These are phyloP conservation scores for Oryzias dopingdopingensis DNA, from an alignment of 2,797 vertebrate species.

Conservation along the genomic window DNA sequence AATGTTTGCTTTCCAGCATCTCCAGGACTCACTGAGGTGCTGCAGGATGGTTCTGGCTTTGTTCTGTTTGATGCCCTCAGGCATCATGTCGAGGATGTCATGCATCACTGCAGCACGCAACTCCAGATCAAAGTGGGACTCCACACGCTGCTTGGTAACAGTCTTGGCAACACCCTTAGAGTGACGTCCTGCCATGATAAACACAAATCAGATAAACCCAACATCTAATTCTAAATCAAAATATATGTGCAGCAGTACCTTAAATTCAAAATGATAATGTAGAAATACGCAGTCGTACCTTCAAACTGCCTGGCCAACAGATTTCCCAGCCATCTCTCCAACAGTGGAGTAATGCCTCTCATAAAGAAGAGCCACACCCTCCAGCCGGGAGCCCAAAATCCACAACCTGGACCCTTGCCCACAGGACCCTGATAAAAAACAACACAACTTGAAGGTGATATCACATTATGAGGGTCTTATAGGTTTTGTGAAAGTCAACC, in stretches of 20 bases:
- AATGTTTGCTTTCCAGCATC: constrained; percentile 99
- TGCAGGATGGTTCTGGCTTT: constrained; percentile 98
- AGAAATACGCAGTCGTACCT: constrained; percentile 69
- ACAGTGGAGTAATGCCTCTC: constrained; percentile 95
- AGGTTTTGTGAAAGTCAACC: not conserved
- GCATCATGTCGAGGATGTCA: constrained; percentile 99
- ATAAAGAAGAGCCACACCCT: constrained; percentile 99
- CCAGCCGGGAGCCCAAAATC: constrained; percentile 99
- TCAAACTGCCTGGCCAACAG: constrained; percentile 98
- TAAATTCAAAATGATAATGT: not conserved
- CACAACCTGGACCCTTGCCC: constrained; percentile 97
- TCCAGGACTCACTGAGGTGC: constrained; percentile 98
- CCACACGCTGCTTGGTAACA: constrained; percentile 97
- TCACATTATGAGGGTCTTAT: not conserved
- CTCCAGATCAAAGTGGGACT: constrained; percentile 99
- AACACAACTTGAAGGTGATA: not conserved
- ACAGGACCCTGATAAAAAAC: constrained; percentile 86
- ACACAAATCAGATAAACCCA: not conserved
- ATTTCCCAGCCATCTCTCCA: constrained; percentile 98
- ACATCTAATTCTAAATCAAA: not conserved
- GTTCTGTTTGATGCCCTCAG: constrained; percentile 99
- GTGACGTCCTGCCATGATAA: constrained; percentile 85
- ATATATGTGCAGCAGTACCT: not conserved
- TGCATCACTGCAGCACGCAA: constrained; percentile 98
- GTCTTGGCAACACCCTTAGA: constrained; percentile 99